Evolutionary conservation across 2,797 vertebrate genomes (phyloP).

Genomic region (Setipinna tenuifilis): DNA sequence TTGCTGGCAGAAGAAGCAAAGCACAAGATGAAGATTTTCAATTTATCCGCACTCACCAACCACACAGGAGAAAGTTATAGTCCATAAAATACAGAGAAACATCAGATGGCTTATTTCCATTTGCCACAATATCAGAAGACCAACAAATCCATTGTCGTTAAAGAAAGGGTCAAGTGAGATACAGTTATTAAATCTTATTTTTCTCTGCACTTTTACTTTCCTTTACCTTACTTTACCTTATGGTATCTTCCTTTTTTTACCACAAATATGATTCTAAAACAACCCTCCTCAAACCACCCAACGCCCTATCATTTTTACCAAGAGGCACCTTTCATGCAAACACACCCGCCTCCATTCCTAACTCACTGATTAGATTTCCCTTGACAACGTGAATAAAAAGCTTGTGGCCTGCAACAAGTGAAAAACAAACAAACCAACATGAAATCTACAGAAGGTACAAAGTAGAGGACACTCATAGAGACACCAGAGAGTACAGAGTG

Average conservation of each 20-base stretch:
- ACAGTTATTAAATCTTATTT: not conserved
- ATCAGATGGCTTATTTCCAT: conserved; percentile 12
- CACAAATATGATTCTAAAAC: not conserved
- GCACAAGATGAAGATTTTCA: not conserved
- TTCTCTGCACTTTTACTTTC: not conserved
- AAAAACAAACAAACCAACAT: conserved; percentile 60
- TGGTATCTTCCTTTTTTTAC: not conserved
- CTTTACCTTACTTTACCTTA: not conserved
- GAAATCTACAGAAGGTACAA: conserved; percentile 52
- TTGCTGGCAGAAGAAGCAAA: not conserved
- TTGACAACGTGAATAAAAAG: conserved; percentile 69
- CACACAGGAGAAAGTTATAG: conserved; percentile 9
- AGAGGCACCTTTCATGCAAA: not conserved
- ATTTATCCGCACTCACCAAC: not conserved
- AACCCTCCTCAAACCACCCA: no score
- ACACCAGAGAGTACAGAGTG: conserved; percentile 33
- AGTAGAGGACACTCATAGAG: conserved; percentile 42
- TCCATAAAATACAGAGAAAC: conserved; percentile 6
- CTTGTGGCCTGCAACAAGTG: conserved; percentile 50
- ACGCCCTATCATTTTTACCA: not conserved
- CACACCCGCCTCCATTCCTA: conserved; percentile 67
- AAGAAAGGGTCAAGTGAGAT: not conserved
- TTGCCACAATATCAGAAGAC: not conserved
- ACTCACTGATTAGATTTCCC: conserved; percentile 72
- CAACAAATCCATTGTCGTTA: conserved; percentile 8